phyloP scores from a whole-genome alignment of 1,140 invertebrate genomes.

The Micrasema minimum region DNA sequence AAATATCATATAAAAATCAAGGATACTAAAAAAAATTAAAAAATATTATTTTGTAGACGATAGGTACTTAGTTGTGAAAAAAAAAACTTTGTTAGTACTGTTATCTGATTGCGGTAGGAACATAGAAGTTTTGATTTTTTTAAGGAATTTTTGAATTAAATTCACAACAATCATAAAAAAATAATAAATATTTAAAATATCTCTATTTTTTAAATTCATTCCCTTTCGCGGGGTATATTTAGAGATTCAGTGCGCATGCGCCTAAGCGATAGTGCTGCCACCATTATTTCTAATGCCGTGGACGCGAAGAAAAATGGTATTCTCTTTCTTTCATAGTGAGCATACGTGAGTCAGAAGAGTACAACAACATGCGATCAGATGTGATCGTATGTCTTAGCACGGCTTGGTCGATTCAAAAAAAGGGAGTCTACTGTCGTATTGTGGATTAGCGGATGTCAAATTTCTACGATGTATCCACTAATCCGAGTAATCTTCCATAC shows the following conservation, averaged over 20 bases:
- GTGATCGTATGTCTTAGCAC: slow-evolving; percentile 33
- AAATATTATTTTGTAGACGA: too few relatives aligned
- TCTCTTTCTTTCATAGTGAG: slow-evolving; percentile 18
- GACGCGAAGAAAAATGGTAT: slow-evolving; percentile 12
- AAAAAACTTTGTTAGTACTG: too few relatives aligned
- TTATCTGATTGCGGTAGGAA: too few relatives aligned
- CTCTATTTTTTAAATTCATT: slow-evolving; percentile 1
- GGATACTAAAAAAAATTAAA: too few relatives aligned
- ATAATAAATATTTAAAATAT: too few relatives aligned
- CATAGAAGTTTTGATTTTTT: too few relatives aligned
- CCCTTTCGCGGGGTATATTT: slow-evolving; percentile 9
- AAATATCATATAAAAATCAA: too few relatives aligned
- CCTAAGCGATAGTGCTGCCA: slow-evolving; percentile 32
- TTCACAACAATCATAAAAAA: too few relatives aligned
- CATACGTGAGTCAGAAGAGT: slow-evolving; percentile 5
- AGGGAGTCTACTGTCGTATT: slow-evolving; percentile 30
- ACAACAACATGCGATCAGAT: slow-evolving; percentile 27
- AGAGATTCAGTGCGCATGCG: slow-evolving; percentile 25
- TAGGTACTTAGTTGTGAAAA: too few relatives aligned
- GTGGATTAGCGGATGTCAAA: slow-evolving; percentile 45
- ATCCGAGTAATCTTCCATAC: slow-evolving; percentile 45
- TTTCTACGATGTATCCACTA: slow-evolving; percentile 41
- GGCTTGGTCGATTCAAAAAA: slow-evolving; percentile 32
- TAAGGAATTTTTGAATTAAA: too few relatives aligned
- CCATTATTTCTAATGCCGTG: slow-evolving; percentile 34